Conservation (phyloP, 2,888 invertebrate genomes). For the Himalopsyche japonica region DNA sequence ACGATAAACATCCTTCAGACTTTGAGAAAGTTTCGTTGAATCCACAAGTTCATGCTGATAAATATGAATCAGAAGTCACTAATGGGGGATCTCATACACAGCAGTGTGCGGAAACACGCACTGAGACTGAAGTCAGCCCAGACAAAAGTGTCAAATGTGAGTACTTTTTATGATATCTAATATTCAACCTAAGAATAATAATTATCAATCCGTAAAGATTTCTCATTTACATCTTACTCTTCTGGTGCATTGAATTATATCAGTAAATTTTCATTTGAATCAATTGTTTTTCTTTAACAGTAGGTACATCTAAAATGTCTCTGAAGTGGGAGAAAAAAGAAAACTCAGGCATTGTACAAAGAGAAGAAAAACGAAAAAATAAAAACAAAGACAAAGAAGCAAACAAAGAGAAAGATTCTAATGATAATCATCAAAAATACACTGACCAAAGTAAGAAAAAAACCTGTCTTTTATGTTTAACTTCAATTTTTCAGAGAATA, state of each 20-base stretch:
- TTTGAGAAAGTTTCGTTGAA: not conserved
- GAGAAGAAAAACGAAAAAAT: slow-evolving; percentile 55
- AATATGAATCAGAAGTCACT: not conserved
- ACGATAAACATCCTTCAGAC: not conserved
- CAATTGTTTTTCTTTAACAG: not conserved
- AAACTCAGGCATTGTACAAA: slow-evolving; percentile 53
- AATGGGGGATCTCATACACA: not conserved
- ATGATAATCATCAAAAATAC: slow-evolving; percentile 30
- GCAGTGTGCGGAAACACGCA: not conserved
- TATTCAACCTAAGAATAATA: not conserved
- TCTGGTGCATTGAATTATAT: too few relatives aligned
- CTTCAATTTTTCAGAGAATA: too few relatives aligned
- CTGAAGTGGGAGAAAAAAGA: slow-evolving; percentile 56
- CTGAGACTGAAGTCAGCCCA: slow-evolving; percentile 19
- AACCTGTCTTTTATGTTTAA: not conserved
- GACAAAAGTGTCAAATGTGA: slow-evolving; percentile 31
- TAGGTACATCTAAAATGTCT: slow-evolving; percentile 41
- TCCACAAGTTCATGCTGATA: not conserved
- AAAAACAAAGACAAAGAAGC: slow-evolving; percentile 28
- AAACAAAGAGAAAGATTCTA: slow-evolving; percentile 48
- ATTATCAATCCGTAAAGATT: not conserved
- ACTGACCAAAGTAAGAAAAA: slow-evolving; percentile 48
- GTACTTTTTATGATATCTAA: not conserved
- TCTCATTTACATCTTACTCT: too few relatives aligned
- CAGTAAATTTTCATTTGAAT: too few relatives aligned